Evolutionary conservation across 2,113 vertebrate genomes (phyloP), one percentile per base, ranked within the genome.

Genomic region (Megaceryle torquata): DNA sequence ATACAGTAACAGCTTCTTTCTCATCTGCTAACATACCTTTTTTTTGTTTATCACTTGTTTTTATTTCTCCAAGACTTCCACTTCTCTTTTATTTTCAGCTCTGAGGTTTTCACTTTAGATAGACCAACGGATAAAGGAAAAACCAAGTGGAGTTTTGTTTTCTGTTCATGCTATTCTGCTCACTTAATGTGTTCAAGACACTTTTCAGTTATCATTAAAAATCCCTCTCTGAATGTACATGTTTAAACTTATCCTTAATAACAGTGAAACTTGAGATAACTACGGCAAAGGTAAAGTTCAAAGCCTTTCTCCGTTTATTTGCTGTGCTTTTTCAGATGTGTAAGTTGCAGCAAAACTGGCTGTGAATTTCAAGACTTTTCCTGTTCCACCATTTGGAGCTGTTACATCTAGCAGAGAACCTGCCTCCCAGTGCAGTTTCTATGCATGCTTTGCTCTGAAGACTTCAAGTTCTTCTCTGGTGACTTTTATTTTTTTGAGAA

Each of bases 161-260:
- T 76, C 29, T 13, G n/a, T 69, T 57, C 3, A n/a, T 24, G 39
- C 3, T 51, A 13, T 88, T 86, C 68, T 86, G 19, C 41, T 87
- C 14, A 13, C 35, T 76, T 56, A 57, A 75, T 41, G 8, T 76
- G 84, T 76, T 68, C 18, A 54, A 79, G 51, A 65, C 28, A 53
- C 2, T 61, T 60, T 83, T 44, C 5, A 53, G 20, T 53, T 82
- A 65, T 26, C 13, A 50, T 41, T 53, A 86, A 65, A 16, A 2
- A 31, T 8, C 3, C 1, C 2, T 4, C 4, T 1, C 7, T 37
- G 31, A 81, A 87, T 21, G 16, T 31, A 33, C 7, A 41, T 0
- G 0, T 77, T 87, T 60, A 86, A 53, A 61, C 19, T 91, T 79
- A 68, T 5, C 35, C 20, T 76, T 72, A 48, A 10, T 48, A 64